phyloP scores from a whole-genome alignment of 2,113 vertebrate genomes.

The Nycticryphes semicollaris region DNA sequence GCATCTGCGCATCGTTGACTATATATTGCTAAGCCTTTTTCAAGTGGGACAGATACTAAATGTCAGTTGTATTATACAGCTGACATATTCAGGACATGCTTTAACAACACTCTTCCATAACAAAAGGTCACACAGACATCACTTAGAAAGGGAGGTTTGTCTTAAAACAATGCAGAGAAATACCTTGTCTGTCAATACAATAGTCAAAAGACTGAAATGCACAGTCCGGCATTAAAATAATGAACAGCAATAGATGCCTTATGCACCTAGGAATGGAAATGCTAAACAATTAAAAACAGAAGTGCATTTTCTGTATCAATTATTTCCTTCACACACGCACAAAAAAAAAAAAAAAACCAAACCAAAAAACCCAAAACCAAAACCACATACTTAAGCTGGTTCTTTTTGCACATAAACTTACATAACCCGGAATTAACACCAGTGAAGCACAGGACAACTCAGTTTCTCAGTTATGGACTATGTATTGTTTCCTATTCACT shows the following conservation, averaged over 20 bases:
- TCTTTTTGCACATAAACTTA: neutral
- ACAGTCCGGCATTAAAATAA: neutral
- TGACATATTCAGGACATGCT: neutral
- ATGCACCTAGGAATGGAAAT: neutral
- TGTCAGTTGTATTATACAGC: neutral
- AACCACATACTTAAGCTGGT: neutral
- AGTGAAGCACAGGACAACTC: neutral
- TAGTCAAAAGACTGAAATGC: neutral
- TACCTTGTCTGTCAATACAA: neutral
- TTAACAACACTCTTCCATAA: neutral
- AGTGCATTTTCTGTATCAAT: neutral
- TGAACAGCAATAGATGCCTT: neutral
- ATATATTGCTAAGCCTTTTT: neutral
- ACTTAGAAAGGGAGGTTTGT: neutral
- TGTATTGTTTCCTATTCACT: neutral
- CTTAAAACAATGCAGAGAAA: neutral
- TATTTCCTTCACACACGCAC: neutral
- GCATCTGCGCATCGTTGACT: neutral
- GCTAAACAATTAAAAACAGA: neutral
- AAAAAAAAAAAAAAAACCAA: neutral
- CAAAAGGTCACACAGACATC: neutral
- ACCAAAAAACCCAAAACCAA: too few relatives aligned
- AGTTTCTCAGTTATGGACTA: neutral
- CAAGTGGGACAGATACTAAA: neutral
- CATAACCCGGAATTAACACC: neutral